phyloP scores from a whole-genome alignment of 2,113 vertebrate species.

The Brachyistius frenatus region DNA sequence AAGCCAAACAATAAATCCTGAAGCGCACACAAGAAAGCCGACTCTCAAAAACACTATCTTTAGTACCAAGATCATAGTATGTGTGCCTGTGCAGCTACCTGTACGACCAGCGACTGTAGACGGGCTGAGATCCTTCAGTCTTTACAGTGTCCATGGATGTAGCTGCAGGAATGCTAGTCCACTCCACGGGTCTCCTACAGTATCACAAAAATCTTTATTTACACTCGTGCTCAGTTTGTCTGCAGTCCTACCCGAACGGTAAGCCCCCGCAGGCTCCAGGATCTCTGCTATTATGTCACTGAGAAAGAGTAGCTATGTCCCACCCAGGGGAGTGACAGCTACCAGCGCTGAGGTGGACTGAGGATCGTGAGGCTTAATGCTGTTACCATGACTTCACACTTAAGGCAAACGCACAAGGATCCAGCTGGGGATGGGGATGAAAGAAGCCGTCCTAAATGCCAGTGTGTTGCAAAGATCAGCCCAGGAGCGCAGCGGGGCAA shows the following conservation, averaged over 20 bases:
- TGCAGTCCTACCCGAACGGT: constrained; percentile 15
- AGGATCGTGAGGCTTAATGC: constrained; percentile 50
- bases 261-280: constrained; percentile 26
- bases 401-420: constrained; percentile 34
- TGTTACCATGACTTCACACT: constrained; percentile 73
- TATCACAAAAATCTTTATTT: constrained; percentile 24
- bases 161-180: constrained; percentile 54
- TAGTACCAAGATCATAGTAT: background rate
- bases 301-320: constrained; percentile 60
- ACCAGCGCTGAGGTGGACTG: constrained; percentile 45
- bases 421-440: constrained; percentile 21
- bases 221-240: constrained; percentile 7
- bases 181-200: background rate
- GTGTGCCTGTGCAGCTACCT: constrained; percentile 71
- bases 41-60: background rate
- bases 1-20: constrained; percentile 22
- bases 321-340: constrained; percentile 70
- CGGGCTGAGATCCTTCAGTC: constrained; percentile 73
- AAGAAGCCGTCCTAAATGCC: constrained; percentile 17
- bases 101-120: constrained; percentile 86
- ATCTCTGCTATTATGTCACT: constrained; percentile 53
- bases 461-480: background rate
- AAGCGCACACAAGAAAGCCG: constrained; percentile 11
- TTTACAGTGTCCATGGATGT: constrained; percentile 79
- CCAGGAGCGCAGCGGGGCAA: background rate